These are phyloP conservation scores for Pollenia labialis DNA, from an alignment of 2,888 invertebrate species.

Conservation along the genomic window DNA sequence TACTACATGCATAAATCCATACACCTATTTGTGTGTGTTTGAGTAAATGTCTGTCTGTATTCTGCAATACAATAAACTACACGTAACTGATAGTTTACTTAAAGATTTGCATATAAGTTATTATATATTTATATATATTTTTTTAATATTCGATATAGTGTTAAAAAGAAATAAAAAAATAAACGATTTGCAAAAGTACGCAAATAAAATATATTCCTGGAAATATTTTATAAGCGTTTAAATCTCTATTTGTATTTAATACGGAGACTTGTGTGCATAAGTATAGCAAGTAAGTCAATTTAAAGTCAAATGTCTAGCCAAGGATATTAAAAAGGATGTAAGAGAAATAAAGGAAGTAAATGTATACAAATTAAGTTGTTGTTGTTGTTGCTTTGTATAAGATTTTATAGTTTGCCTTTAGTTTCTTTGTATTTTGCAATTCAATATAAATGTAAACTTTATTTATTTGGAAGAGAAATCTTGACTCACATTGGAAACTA, in stretches of 20 bases:
- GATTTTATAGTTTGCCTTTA: not conserved
- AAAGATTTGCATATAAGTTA: constrained; percentile 60
- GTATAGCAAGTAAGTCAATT: constrained; percentile 22
- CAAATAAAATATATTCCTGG: constrained; percentile 3
- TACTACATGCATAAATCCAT: not conserved
- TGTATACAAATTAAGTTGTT: constrained; percentile 10
- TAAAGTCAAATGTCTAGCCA: constrained; percentile 61
- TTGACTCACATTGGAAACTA: too few species aligned
- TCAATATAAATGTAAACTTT: not conserved
- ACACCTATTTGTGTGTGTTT: too few species aligned
- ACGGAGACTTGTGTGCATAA: not conserved
- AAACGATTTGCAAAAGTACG: constrained; percentile 23
- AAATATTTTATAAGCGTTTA: constrained; percentile 8
- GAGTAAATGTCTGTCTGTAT: not conserved
- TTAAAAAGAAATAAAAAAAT: constrained; percentile 16
- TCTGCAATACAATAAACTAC: not conserved
- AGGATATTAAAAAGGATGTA: constrained; percentile 61
- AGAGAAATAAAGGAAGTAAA: constrained; percentile 43
- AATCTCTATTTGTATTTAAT: constrained; percentile 14
- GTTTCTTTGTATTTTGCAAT: not conserved
- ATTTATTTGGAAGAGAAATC: not conserved
- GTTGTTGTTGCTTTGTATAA: not conserved
- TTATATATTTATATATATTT: constrained; percentile 19
- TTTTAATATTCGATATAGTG: constrained; percentile 8
- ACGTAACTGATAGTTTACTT: constrained; percentile 46